Conservation (phyloP, 2,113 vertebrate genomes). For the Sinocyclocheilus rhinocerous region DNA sequence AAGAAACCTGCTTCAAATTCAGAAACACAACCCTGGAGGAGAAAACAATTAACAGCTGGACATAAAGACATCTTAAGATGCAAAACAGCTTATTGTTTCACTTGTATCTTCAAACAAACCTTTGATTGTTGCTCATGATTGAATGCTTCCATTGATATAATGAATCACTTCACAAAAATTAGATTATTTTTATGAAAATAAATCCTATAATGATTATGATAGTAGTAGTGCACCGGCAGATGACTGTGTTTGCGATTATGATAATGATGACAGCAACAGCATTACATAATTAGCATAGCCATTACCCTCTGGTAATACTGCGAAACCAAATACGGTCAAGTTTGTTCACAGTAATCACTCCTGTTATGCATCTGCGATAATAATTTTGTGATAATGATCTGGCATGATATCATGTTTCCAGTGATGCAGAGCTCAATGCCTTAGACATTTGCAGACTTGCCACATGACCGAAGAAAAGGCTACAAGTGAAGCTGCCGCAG, state of each 20-base stretch:
- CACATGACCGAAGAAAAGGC: not conserved
- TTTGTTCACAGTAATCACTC: slow-evolving; percentile 25
- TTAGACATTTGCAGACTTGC: not conserved
- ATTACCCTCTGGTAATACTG: not conserved
- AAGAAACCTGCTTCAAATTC: slow-evolving; percentile 1
- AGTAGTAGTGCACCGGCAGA: not conserved
- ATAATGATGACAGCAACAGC: slow-evolving; percentile 29
- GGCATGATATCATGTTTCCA: slow-evolving; percentile 4
- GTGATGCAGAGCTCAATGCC: not conserved
- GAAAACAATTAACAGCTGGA: not conserved
- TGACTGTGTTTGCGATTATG: not conserved
- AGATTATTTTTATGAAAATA: not conserved
- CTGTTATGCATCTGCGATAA: not conserved
- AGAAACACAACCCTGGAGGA: not conserved
- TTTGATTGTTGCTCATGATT: not conserved
- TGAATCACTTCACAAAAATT: not conserved
- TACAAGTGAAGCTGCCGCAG: not conserved
- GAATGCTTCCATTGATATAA: not conserved
- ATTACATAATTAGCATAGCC: not conserved
- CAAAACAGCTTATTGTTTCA: not conserved
- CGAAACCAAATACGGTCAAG: slow-evolving; percentile 9
- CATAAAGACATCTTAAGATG: not conserved
- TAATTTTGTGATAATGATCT: not conserved
- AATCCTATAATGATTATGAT: not conserved
- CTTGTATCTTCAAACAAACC: not conserved